Evolutionary conservation across 1,140 invertebrate species (phyloP).

Genomic region (Lordiphosa mommai): DNA sequence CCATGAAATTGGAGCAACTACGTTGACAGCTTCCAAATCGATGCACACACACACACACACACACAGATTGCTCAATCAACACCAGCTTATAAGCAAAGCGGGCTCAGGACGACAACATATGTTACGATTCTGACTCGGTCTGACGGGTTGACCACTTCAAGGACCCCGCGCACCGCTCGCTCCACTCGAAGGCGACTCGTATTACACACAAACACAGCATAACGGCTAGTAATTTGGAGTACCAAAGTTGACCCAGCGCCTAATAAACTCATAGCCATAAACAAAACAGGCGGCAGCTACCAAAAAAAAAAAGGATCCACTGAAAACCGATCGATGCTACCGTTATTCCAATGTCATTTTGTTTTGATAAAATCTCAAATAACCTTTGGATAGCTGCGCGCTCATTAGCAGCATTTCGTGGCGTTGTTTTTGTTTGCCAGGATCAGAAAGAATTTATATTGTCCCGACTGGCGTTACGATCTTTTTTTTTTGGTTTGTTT

Average conservation of each 20-base stretch:
- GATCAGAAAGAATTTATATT: conserved; percentile 45
- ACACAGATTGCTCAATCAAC: conserved; percentile 70
- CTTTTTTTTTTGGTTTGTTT: no score
- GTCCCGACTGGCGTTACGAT: conserved; percentile 16
- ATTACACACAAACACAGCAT: conserved; percentile 31
- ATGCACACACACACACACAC: conserved; percentile 34
- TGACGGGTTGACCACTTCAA: conserved; percentile 69
- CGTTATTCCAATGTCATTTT: conserved; percentile 37
- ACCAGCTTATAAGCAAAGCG: conserved; percentile 50
- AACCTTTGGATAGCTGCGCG: conserved; percentile 26
- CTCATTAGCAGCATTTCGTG: conserved; percentile 49
- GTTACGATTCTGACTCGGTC: conserved; percentile 12
- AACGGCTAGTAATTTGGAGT: conserved; percentile 34
- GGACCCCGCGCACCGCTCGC: conserved; percentile 26
- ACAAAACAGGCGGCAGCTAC: conserved; percentile 63
- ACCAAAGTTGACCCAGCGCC: conserved; percentile 30
- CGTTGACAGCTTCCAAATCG: conserved; percentile 71
- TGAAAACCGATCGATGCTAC: conserved; percentile 52
- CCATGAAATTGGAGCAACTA: conserved; percentile 73
- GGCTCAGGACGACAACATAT: conserved; percentile 45
- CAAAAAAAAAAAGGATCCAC: conserved; percentile 37
- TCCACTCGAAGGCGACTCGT: conserved; percentile 29
- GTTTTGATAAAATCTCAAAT: conserved; percentile 77
- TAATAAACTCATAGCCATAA: conserved; percentile 70
- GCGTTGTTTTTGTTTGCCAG: conserved; percentile 35